phyloP scores from a whole-genome alignment of 2,888 invertebrate species.

The Hemistola chrysoprasaria region DNA sequence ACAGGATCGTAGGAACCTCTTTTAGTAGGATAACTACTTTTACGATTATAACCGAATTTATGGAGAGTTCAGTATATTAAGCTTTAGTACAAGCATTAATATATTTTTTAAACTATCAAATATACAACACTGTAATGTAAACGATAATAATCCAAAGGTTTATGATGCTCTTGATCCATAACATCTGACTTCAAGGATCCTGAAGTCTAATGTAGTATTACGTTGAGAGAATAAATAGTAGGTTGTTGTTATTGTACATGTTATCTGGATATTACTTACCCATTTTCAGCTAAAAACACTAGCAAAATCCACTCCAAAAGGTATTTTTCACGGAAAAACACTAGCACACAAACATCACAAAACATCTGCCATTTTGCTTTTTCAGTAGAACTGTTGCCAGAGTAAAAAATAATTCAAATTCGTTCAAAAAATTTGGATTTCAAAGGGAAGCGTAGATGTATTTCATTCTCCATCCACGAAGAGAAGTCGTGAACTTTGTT shows the following conservation, averaged over 20 bases:
- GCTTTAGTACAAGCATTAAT: too few relatives aligned
- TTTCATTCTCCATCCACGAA: too few relatives aligned
- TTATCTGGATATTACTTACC: constrained; percentile 52
- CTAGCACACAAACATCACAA: constrained; percentile 65
- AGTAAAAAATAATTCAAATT: not conserved
- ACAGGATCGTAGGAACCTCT: too few relatives aligned
- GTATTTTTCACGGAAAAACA: constrained; percentile 61
- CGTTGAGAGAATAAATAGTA: too few relatives aligned
- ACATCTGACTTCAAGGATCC: constrained; percentile 11
- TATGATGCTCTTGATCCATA: not conserved
- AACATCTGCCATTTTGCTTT: constrained; percentile 66
- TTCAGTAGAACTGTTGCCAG: constrained; percentile 28
- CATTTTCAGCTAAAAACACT: constrained; percentile 45
- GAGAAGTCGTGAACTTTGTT: too few relatives aligned
- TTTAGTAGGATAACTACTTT: too few relatives aligned
- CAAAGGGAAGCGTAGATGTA: too few relatives aligned
- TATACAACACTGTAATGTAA: not conserved
- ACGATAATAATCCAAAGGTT: not conserved
- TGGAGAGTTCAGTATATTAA: too few relatives aligned
- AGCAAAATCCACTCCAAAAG: constrained; percentile 39
- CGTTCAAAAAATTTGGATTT: constrained; percentile 11
- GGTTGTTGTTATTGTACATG: too few relatives aligned
- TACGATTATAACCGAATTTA: too few relatives aligned
- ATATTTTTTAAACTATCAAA: too few relatives aligned
- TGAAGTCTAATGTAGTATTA: too few relatives aligned